Evolutionary conservation across 2,113 vertebrate species (phyloP), one percentile per base, ranked within the genome.

Genomic region (Emydocephalus ijimae): DNA sequence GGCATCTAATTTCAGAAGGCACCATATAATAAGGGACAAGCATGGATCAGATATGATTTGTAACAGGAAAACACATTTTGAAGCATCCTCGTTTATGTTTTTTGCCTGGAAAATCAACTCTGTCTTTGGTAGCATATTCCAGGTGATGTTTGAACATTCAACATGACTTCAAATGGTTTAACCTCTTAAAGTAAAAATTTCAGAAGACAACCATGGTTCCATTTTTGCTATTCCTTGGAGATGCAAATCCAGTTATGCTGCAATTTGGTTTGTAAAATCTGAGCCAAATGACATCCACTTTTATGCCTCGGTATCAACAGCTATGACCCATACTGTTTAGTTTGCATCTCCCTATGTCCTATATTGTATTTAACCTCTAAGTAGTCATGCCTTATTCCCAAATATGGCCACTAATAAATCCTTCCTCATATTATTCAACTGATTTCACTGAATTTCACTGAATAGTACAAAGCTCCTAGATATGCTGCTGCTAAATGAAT

Each of bases 351-450:
- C 89, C 94, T 92, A 39, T 86, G n/a, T 23, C 64, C 85, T 90
- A 88, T 64, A 93, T 69, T 64, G 93, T 55, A 94, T 64, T 74
- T n/a, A 85, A 59, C 90, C 90, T 95, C 90, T 94, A 87, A 91
- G 90, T 89, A 61, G 26, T 74, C 90, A 15, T 59, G 91, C 95
- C 61, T 95, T 93, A 90, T 91, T 56, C n/a, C 85, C 87, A 45
- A 50, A 86, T 6, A 0, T 39, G 21, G 9, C 59, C 43, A n/a
- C 61, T 94, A 93, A 89, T 2, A 3, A 87, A 74, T n/a, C 1
- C 50, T 95, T 91, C 64, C 56, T 64, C 52, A 91, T 95, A 93
- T 74, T 95, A 93, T 92, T 1, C 93, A 96, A 93, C 85, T 64
- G 90, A 94, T 86, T 56, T 52, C 91, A 59, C 43, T 50, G 48